Base-by-base conservation (phyloP, 2,888 invertebrate species). In the Schizaphis graminum region DNA sequence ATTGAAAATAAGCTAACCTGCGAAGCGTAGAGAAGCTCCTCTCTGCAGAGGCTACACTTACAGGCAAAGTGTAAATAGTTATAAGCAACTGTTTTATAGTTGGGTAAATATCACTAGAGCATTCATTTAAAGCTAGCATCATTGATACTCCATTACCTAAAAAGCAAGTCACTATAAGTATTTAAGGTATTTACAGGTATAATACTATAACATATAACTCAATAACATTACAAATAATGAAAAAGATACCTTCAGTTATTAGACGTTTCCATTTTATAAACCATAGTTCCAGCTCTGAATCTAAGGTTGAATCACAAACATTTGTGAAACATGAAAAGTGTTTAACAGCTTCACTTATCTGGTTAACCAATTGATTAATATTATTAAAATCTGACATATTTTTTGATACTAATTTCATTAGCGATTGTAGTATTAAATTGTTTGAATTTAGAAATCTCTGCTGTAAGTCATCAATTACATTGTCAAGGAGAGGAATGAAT, bases 261-360 rank as follows among this genome's bases (percentile, higher is more conserved):
- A 67, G 67, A 67, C 67, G 67, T n/a, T 35, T 67, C 67, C 67
- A 67, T 67, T 67, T 67, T 67, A 67, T n/a, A n/a, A n/a, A 67
- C 67, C 67, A 67, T 67, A 67, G 67, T 67, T 67, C 67, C 67
- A 67, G 67, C n/a, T 67, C 67, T 67, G 67, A 67, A n/a, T 67
- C n/a, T 67, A 67, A 16, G n/a, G 67, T 67, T 67, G 67, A 67
- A 13, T n/a, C 28, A 77, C n/a, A 77, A 77, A 77, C 35, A 77
- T 77, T 77, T 77, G 77, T 77, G 77, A 77, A 77, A 77, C 35
- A 77, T 77, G 77, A 77, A 77, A 77, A 77, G 77, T 77, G 77
- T 77, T 77, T 77, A 77, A 77, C 16, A 77, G 77, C 77, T 77
- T 77, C 77, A 35, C 16, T 77, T 77, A 77, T 77, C 77, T 77